These are phyloP conservation scores for Heliocidaris erythrogramma DNA, from an alignment of 35 echinoderm and acorn worm genomes.

Conservation along the genomic window DNA sequence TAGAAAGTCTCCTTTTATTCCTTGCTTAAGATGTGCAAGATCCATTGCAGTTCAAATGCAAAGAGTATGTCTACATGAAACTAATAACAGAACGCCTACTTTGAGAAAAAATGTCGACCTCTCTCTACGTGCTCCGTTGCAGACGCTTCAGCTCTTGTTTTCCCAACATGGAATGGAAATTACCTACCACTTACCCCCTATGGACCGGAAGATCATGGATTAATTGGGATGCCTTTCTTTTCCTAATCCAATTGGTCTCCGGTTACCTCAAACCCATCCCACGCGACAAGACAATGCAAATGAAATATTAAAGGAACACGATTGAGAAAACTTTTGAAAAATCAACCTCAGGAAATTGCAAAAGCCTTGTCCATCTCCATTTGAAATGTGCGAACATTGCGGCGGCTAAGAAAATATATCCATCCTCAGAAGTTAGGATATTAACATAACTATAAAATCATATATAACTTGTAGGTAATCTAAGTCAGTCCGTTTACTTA, in stretches of 20 bases:
- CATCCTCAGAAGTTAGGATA: no score
- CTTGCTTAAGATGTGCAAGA: background rate
- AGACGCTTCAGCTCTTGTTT: background rate
- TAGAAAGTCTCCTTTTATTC: background rate
- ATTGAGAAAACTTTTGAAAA: no score
- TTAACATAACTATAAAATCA: no score
- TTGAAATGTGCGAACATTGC: no score
- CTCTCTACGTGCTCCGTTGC: background rate
- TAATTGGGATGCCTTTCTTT: background rate
- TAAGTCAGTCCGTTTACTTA: no score
- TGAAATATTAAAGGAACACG: background rate
- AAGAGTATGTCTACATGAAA: background rate
- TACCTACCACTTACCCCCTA: background rate
- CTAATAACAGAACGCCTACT: background rate
- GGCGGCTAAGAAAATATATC: no score
- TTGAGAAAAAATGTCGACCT: background rate
- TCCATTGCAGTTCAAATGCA: background rate
- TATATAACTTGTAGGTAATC: no score
- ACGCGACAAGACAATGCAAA: background rate
- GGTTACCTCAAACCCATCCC: background rate
- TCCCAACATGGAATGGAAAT: background rate
- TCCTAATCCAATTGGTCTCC: background rate
- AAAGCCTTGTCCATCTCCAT: no score
- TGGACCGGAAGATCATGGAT: background rate
- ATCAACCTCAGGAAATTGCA: no score